Evolutionary conservation across 2,113 vertebrate species (phyloP).

Genomic region (Eudyptes chrysolophus): DNA sequence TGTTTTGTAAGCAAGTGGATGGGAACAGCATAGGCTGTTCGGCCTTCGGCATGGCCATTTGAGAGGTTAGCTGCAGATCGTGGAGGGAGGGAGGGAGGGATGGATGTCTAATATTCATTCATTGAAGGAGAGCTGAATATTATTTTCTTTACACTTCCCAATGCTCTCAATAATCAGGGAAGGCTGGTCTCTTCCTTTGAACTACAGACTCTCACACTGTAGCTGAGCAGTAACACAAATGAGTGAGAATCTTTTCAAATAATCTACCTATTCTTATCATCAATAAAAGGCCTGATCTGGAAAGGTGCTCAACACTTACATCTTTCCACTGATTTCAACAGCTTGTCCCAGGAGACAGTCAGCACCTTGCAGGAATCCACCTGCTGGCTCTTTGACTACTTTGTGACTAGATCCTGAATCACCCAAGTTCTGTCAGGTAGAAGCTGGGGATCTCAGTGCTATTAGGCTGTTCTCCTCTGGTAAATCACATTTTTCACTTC

Average conservation of each 20-base stretch:
- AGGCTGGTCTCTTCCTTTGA: not conserved
- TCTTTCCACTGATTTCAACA: not conserved
- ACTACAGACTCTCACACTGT: accelerated
- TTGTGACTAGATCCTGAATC: not conserved
- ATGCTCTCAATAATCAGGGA: not conserved
- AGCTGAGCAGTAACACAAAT: not conserved
- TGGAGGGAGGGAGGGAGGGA: not conserved
- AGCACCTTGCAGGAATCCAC: not conserved
- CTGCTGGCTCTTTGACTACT: not conserved
- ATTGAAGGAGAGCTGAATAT: not conserved
- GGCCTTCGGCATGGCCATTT: not conserved
- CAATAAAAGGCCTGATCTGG: not conserved
- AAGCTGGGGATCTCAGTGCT: not conserved
- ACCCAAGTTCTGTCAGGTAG: not conserved
- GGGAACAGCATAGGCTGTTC: not conserved
- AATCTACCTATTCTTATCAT: not conserved
- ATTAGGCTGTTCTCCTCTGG: not conserved
- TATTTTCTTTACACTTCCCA: not conserved
- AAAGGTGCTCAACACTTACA: not conserved
- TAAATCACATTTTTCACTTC: not conserved
- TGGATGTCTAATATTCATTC: not conserved
- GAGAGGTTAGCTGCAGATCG: not conserved
- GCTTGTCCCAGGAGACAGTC: not conserved
- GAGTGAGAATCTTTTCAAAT: not conserved
- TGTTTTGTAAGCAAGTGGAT: not conserved